A percentile compares a stretch with the other conserved stretches of the same genome.
Evolutionary conservation across 2,888 invertebrate species (phyloP).

Genomic region (Pyrocoelia pectoralis): DNA sequence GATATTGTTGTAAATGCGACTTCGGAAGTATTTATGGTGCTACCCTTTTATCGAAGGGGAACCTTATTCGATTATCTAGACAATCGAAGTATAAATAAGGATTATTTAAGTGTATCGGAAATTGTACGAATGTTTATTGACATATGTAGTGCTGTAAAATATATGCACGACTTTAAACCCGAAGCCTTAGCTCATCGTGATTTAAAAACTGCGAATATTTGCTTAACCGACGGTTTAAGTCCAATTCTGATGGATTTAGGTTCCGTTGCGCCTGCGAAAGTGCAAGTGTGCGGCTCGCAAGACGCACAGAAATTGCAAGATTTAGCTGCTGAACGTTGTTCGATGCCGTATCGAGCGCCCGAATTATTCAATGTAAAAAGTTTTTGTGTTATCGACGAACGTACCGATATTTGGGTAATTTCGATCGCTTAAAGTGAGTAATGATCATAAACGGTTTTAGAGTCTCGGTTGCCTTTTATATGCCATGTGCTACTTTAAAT

Average conservation of each 20-base stretch:
- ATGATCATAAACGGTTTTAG: too few species aligned
- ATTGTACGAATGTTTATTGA: constrained; percentile 74
- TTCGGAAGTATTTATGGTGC: constrained; percentile 75
- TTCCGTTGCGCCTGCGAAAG: constrained; percentile 70
- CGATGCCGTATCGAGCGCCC: constrained; percentile 88
- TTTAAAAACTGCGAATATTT: constrained; percentile 85
- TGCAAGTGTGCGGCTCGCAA: constrained; percentile 71
- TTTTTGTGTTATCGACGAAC: constrained; percentile 80
- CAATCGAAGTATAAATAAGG: constrained; percentile 64
- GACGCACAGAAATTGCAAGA: constrained; percentile 80
- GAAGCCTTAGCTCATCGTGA: constrained; percentile 83
- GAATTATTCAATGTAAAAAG: constrained; percentile 87
- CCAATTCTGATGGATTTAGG: constrained; percentile 86
- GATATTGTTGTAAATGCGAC: constrained; percentile 73
- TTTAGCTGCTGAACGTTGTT: constrained; percentile 82
- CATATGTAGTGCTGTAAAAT: constrained; percentile 77
- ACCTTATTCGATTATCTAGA: constrained; percentile 76
- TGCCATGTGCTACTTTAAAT: constrained; percentile 84
- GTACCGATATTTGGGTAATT: constrained; percentile 86
- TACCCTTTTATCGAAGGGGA: constrained; percentile 82
- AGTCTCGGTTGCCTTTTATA: constrained; percentile 87
- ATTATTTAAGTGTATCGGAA: constrained; percentile 70
- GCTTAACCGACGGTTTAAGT: constrained; percentile 73
- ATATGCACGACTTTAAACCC: constrained; percentile 76
- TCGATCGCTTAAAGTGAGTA: too few species aligned